Conservation (phyloP, 2,797 vertebrate species). For the Florisuga fusca region DNA sequence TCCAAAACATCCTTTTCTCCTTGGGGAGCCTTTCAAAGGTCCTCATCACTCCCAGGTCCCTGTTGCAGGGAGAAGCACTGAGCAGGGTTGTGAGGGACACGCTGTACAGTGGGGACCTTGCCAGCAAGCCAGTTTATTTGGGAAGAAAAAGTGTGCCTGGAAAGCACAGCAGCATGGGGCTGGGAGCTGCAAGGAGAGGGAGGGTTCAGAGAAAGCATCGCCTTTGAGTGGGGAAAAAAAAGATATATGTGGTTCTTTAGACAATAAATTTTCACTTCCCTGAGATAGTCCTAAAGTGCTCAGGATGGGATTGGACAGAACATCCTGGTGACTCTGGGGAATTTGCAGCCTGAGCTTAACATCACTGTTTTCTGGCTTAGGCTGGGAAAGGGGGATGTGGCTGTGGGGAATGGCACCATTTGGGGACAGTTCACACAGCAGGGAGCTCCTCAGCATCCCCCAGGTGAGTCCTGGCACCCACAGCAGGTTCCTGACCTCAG, state of each 20-base stretch:
- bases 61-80: not conserved
- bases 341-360: fast-evolving
- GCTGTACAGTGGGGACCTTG: conserved; percentile 40
- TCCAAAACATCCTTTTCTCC: conserved; percentile 7
- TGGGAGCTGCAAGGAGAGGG: not conserved
- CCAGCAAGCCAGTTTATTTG: conserved; percentile 3
- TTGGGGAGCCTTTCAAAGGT: not conserved
- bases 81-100: conserved; percentile 1
- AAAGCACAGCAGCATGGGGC: conserved; percentile 13
- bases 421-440: fast-evolving
- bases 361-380: fast-evolving
- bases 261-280: not conserved
- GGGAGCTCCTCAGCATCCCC: not conserved
- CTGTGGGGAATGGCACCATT: fast-evolving
- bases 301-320: not conserved
- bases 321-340: not conserved
- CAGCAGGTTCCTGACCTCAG: fast-evolving
- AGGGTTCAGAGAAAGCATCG: not conserved
- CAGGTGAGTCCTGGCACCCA: not conserved
- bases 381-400: not conserved
- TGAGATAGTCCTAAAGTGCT: not conserved
- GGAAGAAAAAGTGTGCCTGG: conserved; percentile 47
- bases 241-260: too few relatives aligned
- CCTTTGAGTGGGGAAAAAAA: not conserved
- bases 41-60: not conserved